Evolutionary conservation across 1,140 invertebrate genomes (phyloP).

Genomic region (Leptonema lineaticorne): DNA sequence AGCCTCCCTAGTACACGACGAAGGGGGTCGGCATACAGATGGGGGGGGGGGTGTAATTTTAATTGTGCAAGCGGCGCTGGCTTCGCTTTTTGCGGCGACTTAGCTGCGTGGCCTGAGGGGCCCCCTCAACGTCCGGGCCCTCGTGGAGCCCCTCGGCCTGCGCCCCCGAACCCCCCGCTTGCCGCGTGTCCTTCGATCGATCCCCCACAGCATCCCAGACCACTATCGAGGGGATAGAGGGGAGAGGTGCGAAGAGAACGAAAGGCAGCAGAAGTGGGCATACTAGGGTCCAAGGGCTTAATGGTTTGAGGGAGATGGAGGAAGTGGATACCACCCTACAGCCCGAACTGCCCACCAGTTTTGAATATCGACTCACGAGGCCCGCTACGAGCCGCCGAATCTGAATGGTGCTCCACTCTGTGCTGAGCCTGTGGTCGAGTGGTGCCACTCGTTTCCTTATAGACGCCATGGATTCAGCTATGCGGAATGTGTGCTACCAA

Average conservation of each 20-base stretch:
- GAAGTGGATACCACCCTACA: neutral
- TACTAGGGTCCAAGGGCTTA: neutral
- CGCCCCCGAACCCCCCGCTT: neutral
- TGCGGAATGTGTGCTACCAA: too few relatives aligned
- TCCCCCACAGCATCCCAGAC: constrained; percentile 27
- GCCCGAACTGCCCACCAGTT: constrained; percentile 36
- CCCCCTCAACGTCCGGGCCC: neutral
- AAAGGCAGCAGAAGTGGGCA: neutral
- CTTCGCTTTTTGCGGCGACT: constrained; percentile 26
- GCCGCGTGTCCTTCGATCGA: constrained; percentile 39
- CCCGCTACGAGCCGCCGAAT: constrained; percentile 24
- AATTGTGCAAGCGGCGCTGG: constrained; percentile 9
- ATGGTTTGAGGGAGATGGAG: neutral
- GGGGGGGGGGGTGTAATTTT: constrained; percentile 20
- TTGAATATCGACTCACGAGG: constrained; percentile 37
- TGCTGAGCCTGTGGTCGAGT: neutral
- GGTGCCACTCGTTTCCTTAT: too few relatives aligned
- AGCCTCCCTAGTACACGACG: too few relatives aligned
- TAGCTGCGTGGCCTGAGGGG: constrained; percentile 18
- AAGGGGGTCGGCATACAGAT: too few relatives aligned
- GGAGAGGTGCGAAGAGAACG: neutral
- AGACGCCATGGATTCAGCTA: neutral
- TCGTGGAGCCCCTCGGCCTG: neutral
- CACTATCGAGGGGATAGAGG: constrained; percentile 34
- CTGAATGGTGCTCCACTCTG: constrained; percentile 27